Evolutionary conservation across 1,140 invertebrate species (phyloP).

Genomic region (Orius insidiosus): DNA sequence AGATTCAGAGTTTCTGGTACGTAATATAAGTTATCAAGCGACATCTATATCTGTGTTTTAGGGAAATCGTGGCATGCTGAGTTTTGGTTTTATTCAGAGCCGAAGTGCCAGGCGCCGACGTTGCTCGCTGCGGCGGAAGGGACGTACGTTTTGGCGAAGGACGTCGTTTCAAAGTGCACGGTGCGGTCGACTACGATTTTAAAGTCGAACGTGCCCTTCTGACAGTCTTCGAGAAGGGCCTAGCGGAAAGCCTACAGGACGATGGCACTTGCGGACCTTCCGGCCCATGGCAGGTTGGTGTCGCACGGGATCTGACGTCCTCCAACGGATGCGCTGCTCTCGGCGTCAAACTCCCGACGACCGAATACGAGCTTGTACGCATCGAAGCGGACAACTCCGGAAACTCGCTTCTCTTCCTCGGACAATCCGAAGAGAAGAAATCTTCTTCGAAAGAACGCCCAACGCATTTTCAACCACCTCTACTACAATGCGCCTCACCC

Average conservation of each 20-base stretch:
- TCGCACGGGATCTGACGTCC: conserved; percentile 31
- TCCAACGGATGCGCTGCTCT: conserved; percentile 32
- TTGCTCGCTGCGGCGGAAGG: conserved; percentile 34
- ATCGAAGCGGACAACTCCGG: conserved; percentile 29
- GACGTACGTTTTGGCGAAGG: conserved; percentile 24
- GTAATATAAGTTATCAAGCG: too few relatives aligned
- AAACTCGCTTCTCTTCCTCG: conserved; percentile 26
- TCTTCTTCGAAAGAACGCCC: conserved; percentile 25
- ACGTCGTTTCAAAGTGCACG: conserved; percentile 19
- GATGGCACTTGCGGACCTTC: conserved; percentile 22
- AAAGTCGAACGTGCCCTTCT: conserved; percentile 29
- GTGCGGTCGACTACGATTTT: conserved; percentile 31
- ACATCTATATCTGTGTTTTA: conserved; percentile 18
- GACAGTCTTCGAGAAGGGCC: conserved; percentile 27
- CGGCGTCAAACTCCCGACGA: conserved; percentile 31
- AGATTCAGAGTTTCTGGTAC: conserved; percentile 33
- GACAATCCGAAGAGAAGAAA: conserved; percentile 28
- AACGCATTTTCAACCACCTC: conserved; percentile 30
- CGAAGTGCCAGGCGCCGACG: conserved; percentile 30
- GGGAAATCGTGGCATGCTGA: conserved; percentile 34
- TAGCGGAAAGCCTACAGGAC: conserved; percentile 24
- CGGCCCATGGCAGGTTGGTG: conserved; percentile 26
- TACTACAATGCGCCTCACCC: conserved; percentile 28
- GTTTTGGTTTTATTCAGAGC: conserved; percentile 37
- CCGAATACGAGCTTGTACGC: conserved; percentile 31